phyloP scores from a whole-genome alignment of 2,113 vertebrate genomes.

The Lates calcarifer region DNA sequence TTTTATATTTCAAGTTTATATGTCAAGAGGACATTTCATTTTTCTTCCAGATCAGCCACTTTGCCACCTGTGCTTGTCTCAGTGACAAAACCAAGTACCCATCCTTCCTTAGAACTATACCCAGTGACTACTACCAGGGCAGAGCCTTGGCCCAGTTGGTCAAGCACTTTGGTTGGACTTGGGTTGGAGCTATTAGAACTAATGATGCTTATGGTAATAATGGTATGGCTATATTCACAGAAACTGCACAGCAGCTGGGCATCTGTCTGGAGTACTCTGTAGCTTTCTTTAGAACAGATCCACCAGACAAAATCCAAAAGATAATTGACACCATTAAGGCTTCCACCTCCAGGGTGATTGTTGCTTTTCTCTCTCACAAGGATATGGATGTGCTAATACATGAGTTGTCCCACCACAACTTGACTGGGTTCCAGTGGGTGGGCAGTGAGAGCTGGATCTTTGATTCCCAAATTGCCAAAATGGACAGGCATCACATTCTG shows the following conservation, averaged over 20 bases:
- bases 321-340: constrained; percentile 75
- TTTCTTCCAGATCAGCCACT: constrained; percentile 78
- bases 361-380: constrained; percentile 72
- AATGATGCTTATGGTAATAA: constrained; percentile 81
- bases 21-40: too few relatives aligned
- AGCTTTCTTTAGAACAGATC: constrained; percentile 77
- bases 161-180: constrained; percentile 79
- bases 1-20: background rate
- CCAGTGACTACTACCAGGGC: constrained; percentile 82
- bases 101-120: constrained; percentile 77
- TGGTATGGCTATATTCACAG: constrained; percentile 77
- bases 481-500: constrained; percentile 71
- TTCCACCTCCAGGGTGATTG: constrained; percentile 78
- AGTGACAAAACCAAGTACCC: constrained; percentile 79
- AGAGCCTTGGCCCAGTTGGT: constrained; percentile 76
- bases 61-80: constrained; percentile 82
- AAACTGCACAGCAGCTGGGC: constrained; percentile 66
- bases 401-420: constrained; percentile 73
- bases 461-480: constrained; percentile 70
- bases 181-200: constrained; percentile 77
- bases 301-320: constrained; percentile 66
- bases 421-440: constrained; percentile 84
- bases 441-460: constrained; percentile 82
- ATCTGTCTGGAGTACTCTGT: constrained; percentile 77
- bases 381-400: constrained; percentile 74